Percentiles rank a stretch among this genome's conserved stretches.
phyloP scores from a whole-genome alignment of 2,797 vertebrate species.

The Lophius americanus region DNA sequence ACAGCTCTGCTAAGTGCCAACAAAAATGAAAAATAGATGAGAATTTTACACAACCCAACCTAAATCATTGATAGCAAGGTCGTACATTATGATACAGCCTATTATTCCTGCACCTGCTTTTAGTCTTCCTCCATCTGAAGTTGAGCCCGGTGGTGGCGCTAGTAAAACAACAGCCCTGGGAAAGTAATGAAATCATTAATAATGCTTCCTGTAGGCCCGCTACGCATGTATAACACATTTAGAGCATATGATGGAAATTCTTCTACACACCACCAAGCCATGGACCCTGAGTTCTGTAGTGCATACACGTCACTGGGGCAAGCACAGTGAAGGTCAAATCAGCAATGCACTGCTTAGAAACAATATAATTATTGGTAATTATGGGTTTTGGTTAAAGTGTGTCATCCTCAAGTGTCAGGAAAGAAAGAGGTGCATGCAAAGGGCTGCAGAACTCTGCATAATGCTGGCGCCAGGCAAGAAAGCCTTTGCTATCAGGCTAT shows the following conservation, averaged over 20 bases:
- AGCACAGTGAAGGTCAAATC: not conserved
- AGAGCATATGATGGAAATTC: not conserved
- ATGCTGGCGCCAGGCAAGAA: no score
- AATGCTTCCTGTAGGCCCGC: slow-evolving; percentile 23
- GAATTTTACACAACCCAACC: slow-evolving; percentile 55
- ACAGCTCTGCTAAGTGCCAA: slow-evolving; percentile 46
- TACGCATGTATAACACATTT: not conserved
- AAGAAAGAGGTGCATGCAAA: no score
- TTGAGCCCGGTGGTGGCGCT: slow-evolving; percentile 15
- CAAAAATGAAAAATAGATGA: slow-evolving; percentile 61
- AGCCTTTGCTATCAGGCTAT: no score
- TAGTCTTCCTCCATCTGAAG: slow-evolving; percentile 21
- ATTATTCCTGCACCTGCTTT: slow-evolving; percentile 44
- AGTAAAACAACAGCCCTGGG: slow-evolving; percentile 44
- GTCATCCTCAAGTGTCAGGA: no score
- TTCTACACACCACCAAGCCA: not conserved
- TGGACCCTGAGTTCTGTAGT: not conserved
- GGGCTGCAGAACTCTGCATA: no score
- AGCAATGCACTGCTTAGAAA: not conserved
- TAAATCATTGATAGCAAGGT: slow-evolving; percentile 50
- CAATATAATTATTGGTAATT: no score
- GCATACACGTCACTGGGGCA: no score
- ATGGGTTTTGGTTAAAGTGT: no score
- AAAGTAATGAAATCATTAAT: slow-evolving; percentile 48
- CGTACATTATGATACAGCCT: slow-evolving; percentile 30